Evolutionary conservation across 2,113 vertebrate genomes (phyloP), one percentile per base, ranked within the genome.

Genomic region (Merops nubicus): DNA sequence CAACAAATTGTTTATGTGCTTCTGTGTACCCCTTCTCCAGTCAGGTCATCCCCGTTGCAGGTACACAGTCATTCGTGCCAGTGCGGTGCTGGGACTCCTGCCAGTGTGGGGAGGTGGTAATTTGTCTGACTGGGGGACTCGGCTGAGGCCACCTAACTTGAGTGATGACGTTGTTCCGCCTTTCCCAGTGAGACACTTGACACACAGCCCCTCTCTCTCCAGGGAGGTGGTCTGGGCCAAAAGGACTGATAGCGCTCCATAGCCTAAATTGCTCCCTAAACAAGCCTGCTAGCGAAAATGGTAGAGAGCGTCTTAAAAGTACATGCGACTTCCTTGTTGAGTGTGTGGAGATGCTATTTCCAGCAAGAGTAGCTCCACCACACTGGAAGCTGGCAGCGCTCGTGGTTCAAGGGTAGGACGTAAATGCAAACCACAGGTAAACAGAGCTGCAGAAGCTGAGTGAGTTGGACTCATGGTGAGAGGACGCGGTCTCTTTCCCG

Each of bases 361-460:
- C 95, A 96, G 86, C 93, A 43, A 60, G 88, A 93, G 94, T 82
- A 89, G 82, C 80, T 92, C 76, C 22, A 10, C 91, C 93, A 15
- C 95, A 5, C 89, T 93, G 94, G 95, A 85, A 89, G 47, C 60
- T 34, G 34, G 72, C 94, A 89, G 95, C 47, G 1, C 91, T 97
- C 97, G 97, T 74, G 97, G 94, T 89, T 95, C 80, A 10, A 88
- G 91, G 91, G 81, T 79, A 92, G 91, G 93, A 96, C 81, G 31
- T 91, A 83, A 95, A 95, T 93, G 90, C 87, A 96, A 97, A 89
- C 97, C 97, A 63, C 96, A 86, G 92, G 89, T 96, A 97, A 98
- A 97, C 93, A 97, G 83, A 82, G 92, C 91, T 62, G 43, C 63
- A 7, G 42, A 38, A 57, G 72, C 74, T 50, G 45, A 42, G 53